Percentiles rank a stretch among this genome's conserved stretches.
phyloP scores from a whole-genome alignment of 2,113 vertebrate genomes.

The Crypturellus undulatus region DNA sequence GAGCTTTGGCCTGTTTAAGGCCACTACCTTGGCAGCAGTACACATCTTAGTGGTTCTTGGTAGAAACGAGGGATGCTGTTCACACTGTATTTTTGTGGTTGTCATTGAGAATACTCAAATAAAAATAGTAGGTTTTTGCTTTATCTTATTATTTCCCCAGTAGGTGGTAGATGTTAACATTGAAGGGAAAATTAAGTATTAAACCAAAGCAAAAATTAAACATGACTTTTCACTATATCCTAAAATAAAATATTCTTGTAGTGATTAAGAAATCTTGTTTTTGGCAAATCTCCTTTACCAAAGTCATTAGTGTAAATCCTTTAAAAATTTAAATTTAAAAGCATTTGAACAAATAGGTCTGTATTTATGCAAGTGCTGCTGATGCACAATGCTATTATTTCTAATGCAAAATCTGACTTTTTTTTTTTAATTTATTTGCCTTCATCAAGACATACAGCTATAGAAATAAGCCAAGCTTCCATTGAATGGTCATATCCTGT shows the following conservation, averaged over 20 bases:
- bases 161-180: not conserved
- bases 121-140: not conserved
- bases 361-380: not conserved
- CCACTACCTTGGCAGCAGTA: not conserved
- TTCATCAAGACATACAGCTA: not conserved
- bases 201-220: not conserved
- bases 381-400: not conserved
- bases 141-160: not conserved
- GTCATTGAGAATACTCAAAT: not conserved
- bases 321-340: not conserved
- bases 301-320: not conserved
- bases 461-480: not conserved
- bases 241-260: not conserved
- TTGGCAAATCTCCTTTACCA: not conserved
- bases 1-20: not conserved
- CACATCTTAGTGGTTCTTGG: not conserved
- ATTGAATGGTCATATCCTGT: not conserved
- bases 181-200: not conserved
- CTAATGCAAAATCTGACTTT: not conserved
- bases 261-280: not conserved
- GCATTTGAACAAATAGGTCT: not conserved
- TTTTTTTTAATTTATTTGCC: not conserved
- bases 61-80: constrained; percentile 16
- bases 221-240: not conserved
- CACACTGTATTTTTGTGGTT: not conserved